phyloP scores from a whole-genome alignment of 2,113 vertebrate species.

The Philantomba maxwellii region DNA sequence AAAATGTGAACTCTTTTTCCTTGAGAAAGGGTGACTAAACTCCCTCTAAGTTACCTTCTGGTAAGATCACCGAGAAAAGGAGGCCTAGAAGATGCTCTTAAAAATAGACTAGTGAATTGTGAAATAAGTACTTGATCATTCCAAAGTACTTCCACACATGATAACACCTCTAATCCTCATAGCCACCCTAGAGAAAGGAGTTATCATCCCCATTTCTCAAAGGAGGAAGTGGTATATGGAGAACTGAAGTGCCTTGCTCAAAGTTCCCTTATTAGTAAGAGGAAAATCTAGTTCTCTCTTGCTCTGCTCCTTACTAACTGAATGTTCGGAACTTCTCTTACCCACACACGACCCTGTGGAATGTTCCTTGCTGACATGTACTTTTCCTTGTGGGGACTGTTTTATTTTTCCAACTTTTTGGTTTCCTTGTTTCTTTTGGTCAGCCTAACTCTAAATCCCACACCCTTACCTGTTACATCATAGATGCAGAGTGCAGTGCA shows the following conservation, averaged over 20 bases:
- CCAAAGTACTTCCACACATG: background rate
- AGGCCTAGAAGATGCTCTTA: background rate
- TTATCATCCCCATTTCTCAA: background rate
- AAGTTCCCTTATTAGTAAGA: background rate
- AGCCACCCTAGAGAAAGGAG: background rate
- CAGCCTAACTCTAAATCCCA: background rate
- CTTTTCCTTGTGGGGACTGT: background rate
- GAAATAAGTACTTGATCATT: background rate
- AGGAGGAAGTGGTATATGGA: background rate
- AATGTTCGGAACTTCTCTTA: background rate
- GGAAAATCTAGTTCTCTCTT: background rate
- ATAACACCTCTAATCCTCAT: background rate
- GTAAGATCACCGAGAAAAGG: background rate
- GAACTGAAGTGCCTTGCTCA: background rate
- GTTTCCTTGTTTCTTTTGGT: background rate
- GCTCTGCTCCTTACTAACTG: background rate
- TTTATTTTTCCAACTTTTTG: background rate
- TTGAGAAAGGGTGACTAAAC: background rate
- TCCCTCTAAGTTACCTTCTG: background rate
- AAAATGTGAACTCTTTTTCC: background rate
- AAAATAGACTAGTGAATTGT: background rate
- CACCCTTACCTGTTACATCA: background rate
- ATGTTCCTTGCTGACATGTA: background rate
- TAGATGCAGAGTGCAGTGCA: background rate
- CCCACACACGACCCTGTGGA: background rate